Evolutionary conservation across 2,888 invertebrate species (phyloP).

Genomic region (Tetragonisca angustula): DNA sequence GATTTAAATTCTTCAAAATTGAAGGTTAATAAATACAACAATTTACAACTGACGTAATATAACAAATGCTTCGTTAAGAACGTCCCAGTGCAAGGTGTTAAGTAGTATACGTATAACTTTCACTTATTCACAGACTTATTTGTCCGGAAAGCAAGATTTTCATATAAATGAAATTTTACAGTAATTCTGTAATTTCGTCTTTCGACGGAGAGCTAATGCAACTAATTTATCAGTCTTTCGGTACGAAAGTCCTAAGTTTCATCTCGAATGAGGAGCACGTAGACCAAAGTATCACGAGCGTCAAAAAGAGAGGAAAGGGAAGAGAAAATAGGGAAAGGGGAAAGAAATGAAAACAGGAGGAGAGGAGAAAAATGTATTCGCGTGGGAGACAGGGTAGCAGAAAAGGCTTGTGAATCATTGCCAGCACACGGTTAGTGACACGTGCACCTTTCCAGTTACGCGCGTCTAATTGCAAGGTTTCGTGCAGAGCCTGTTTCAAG

Average conservation of each 20-base stretch:
- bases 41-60: too few relatives aligned
- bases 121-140: too few relatives aligned
- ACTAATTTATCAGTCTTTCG: neutral
- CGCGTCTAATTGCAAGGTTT: slow-evolving; percentile 55
- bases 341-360: neutral
- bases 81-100: too few relatives aligned
- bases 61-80: too few relatives aligned
- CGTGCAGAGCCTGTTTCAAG: slow-evolving; percentile 37
- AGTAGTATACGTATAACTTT: too few relatives aligned
- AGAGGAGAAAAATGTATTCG: neutral
- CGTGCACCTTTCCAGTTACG: slow-evolving; percentile 33
- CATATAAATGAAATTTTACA: too few relatives aligned
- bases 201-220: neutral
- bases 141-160: too few relatives aligned
- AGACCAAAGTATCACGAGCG: neutral
- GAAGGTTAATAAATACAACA: too few relatives aligned
- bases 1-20: too few relatives aligned
- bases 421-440: slow-evolving; percentile 58
- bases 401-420: slow-evolving; percentile 66
- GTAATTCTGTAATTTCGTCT: neutral
- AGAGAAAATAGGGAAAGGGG: neutral
- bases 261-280: slow-evolving; percentile 7
- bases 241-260: neutral
- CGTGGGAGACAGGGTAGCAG: slow-evolving; percentile 44
- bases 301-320: neutral